Conservation (phyloP, 2,797 vertebrate species). For the Harpagifer antarcticus region DNA sequence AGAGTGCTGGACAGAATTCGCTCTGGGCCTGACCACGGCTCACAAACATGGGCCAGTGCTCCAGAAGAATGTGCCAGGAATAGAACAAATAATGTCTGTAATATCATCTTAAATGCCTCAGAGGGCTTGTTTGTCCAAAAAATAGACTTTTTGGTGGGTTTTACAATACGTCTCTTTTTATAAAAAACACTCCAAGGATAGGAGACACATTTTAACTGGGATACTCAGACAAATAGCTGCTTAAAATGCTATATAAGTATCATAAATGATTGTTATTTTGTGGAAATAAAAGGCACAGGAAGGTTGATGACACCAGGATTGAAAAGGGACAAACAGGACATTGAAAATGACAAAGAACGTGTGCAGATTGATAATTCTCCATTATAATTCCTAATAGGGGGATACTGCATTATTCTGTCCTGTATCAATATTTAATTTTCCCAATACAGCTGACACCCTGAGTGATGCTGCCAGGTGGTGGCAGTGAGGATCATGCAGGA, state of each 20-base stretch:
- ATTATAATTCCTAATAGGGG: background rate
- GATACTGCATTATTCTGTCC: slow-evolving; percentile 9
- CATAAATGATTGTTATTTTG: background rate
- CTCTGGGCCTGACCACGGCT: slow-evolving; percentile 54
- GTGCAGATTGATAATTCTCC: slow-evolving; percentile 16
- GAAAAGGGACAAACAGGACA: no score
- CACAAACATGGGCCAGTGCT: slow-evolving; percentile 56
- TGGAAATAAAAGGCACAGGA: background rate
- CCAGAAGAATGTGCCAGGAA: slow-evolving; percentile 52
- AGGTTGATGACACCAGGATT: no score
- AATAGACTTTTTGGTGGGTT: slow-evolving; percentile 12
- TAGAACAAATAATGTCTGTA: slow-evolving; percentile 8
- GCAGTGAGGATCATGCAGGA: slow-evolving; percentile 12
- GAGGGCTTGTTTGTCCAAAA: slow-evolving; percentile 18
- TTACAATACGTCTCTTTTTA: background rate
- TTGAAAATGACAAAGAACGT: slow-evolving; percentile 5
- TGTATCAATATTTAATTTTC: slow-evolving; percentile 47
- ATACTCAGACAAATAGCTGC: slow-evolving; percentile 1
- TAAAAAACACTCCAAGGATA: background rate
- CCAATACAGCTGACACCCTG: slow-evolving; percentile 13
- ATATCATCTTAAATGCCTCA: slow-evolving; percentile 32
- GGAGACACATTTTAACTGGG: background rate
- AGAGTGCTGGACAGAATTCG: slow-evolving; percentile 31
- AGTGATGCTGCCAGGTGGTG: slow-evolving; percentile 22
- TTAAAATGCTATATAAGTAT: background rate